A percentile compares a stretch with the other conserved stretches of the same genome.
These are phyloP conservation scores for Protodeltote pygarga DNA, from an alignment of 2,888 invertebrate genomes.

Conservation along the genomic window DNA sequence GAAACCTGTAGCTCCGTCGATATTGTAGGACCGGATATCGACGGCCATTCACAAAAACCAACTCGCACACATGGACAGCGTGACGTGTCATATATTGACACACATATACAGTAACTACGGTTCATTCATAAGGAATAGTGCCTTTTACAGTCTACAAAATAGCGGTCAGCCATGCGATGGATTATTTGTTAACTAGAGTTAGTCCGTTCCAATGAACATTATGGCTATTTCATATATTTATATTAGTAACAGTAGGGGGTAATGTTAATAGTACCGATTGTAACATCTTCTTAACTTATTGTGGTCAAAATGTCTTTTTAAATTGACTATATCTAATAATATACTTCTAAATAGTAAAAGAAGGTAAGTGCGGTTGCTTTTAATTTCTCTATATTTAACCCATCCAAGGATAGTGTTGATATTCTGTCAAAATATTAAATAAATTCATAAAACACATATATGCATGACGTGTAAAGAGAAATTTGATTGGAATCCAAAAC, in stretches of 20 bases:
- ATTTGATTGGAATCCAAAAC: slow-evolving; percentile 10
- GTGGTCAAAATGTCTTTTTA: slow-evolving; percentile 29
- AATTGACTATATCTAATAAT: slow-evolving; percentile 25
- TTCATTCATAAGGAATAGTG: slow-evolving; percentile 82
- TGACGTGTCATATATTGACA: slow-evolving; percentile 57
- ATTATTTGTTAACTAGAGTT: slow-evolving; percentile 60
- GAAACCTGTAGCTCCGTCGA: slow-evolving; percentile 79
- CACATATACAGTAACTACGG: slow-evolving; percentile 68
- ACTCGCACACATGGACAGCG: slow-evolving; percentile 63
- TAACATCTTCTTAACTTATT: slow-evolving; percentile 37
- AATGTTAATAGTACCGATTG: slow-evolving; percentile 34
- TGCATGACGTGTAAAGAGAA: too few species aligned
- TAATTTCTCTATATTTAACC: background rate
- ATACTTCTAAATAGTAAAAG: slow-evolving; percentile 18
- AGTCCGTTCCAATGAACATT: slow-evolving; percentile 56
- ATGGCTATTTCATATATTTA: slow-evolving; percentile 54
- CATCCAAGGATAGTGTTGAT: too few species aligned
- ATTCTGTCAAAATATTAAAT: too few species aligned
- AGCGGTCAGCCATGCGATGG: slow-evolving; percentile 62
- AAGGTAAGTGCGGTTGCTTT: slow-evolving; percentile 11
- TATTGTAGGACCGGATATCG: slow-evolving; percentile 84
- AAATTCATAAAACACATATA: too few species aligned
- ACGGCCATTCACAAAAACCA: slow-evolving; percentile 84
- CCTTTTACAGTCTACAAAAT: slow-evolving; percentile 73
- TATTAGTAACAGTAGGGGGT: slow-evolving; percentile 59